Conservation (phyloP, 35 echinoderm and acorn worm genomes). For the Lytechinus pictus region DNA sequence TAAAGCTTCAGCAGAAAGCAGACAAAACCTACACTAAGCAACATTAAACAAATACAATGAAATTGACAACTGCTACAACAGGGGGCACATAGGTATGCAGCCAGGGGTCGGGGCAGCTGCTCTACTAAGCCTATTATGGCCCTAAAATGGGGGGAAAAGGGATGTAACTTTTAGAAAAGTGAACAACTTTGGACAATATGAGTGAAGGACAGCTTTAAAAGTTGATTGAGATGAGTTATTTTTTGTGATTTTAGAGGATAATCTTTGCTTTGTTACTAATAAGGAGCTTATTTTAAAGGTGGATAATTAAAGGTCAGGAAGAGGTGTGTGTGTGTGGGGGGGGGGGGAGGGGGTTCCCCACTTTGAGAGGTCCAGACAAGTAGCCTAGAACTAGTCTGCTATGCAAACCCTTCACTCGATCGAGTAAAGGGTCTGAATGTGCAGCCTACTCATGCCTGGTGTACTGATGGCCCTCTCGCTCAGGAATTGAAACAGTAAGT, state of each 20-base stretch:
- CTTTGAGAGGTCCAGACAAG: background rate
- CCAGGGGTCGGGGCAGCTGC: background rate
- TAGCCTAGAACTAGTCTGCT: no score
- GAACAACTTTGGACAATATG: background rate
- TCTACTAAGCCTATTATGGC: background rate
- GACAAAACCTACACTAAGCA: background rate
- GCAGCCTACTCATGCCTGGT: no score
- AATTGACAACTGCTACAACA: background rate
- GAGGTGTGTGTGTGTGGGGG: background rate
- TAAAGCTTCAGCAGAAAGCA: background rate
- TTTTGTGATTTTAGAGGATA: background rate
- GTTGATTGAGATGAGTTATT: background rate
- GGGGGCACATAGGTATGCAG: background rate
- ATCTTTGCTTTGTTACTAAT: background rate
- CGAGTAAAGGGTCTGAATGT: no score
- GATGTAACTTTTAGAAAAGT: background rate
- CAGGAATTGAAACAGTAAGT: no score
- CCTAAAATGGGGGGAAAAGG: background rate
- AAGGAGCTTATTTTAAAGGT: background rate
- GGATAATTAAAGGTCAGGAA: background rate
- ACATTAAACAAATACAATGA: conserved; percentile 6
- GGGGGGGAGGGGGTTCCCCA: background rate
- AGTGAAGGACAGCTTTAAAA: background rate
- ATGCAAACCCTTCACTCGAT: no score
- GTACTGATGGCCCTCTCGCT: no score